Conservation (phyloP, 2,113 vertebrate species). For the Chaetops frenatus region DNA sequence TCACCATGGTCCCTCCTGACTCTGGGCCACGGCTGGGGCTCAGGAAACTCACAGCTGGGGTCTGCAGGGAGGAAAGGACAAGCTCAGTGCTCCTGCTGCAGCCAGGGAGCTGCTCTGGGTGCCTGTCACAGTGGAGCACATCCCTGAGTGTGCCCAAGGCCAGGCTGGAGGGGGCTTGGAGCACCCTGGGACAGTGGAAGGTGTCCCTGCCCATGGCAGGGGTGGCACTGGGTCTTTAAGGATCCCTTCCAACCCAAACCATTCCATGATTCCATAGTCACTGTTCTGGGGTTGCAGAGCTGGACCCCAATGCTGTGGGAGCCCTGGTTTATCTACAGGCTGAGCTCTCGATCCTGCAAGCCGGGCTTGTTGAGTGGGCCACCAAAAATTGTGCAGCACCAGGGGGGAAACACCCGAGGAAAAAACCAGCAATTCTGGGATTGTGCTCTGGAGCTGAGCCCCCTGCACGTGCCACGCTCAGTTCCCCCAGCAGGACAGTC, state of each 20-base stretch:
- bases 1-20: constrained; percentile 95
- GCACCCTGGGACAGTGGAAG: not conserved
- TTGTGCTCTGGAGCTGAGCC: fast-evolving
- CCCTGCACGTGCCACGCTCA: fast-evolving
- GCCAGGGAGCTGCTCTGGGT: not conserved
- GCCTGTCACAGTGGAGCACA: not conserved
- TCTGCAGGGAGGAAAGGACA: constrained; percentile 68
- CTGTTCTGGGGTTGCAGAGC: not conserved
- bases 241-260: not conserved
- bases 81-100: not conserved
- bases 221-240: not conserved
- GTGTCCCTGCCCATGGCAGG: not conserved
- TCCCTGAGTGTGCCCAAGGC: fast-evolving
- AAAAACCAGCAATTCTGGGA: fast-evolving
- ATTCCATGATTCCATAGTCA: not conserved
- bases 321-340: not conserved
- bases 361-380: fast-evolving
- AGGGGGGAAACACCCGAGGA: fast-evolving
- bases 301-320: not conserved
- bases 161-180: fast-evolving
- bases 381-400: fast-evolving
- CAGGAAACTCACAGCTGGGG: constrained; percentile 82
- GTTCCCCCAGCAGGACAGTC: fast-evolving
- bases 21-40: constrained; percentile 88
- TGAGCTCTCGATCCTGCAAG: not conserved